Evolutionary conservation across 2,113 vertebrate genomes (phyloP), one percentile per base, ranked within the genome.

Genomic region (Tragelaphus buxtoni): DNA sequence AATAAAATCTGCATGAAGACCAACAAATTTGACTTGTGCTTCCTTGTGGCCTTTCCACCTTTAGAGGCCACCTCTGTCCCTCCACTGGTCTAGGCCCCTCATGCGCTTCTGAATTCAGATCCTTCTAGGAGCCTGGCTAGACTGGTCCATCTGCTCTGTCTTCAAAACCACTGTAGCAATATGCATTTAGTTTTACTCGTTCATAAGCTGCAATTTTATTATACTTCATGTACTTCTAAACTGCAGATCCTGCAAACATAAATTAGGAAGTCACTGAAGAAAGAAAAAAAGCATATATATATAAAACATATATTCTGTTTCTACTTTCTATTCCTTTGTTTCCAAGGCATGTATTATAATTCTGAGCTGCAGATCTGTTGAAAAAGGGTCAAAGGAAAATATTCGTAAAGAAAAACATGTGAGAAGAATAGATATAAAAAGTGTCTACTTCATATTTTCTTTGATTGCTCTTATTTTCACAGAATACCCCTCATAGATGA

Each of bases 311-410:
- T 39, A 69, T 22, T 69, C n/a, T 69, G 32, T 53, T 65, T 42
- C 30, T 14, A 3, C 22, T 47, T n/a, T 88, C 91, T 45, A 35
- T 58, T 79, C 42, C 20, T 55, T 86, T 56, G 16, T 58, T 95
- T 88, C 51, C 69, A 86, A 94, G n/a, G n/a, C 6, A 56, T 58
- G 80, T 94, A 58, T 89, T 80, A 47, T 4, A 93, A 81, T 49
- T 84, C 2, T 53, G 9, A 84, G 3, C 20, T 89, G 49, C 5
- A 61, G 63, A 79, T 56, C 39, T 22, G 8, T 22, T 89, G 35
- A 2, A 49, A 95, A 80, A 20, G 2, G 2, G 24, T 58, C 32
- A 89, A 88, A 11, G 18, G 24, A 79, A 72, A 63, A 84, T 58
- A 80, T 24, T 56, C 2, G 26, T 82, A 88, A 69, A 39, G 13